Base-by-base conservation (phyloP, 2,113 vertebrate species). In the Pogona vitticeps region DNA sequence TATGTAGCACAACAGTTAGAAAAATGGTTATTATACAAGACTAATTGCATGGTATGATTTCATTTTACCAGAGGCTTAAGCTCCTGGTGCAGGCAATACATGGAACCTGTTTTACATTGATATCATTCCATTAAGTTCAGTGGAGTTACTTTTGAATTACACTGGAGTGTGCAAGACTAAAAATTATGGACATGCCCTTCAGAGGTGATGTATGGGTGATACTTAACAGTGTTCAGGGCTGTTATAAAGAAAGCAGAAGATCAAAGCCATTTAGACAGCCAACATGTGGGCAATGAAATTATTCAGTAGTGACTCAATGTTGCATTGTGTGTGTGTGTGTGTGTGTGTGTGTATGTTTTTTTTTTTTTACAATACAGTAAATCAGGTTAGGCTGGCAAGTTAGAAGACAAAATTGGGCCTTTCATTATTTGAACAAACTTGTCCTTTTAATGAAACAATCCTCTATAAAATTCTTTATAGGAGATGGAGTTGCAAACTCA, bases 351-450 rank as follows among this genome's bases (percentile, higher is more conserved):
- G 46, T 52, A 10, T 52, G 46, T 52, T 5, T 52, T 5, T 52
- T 52, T 5, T 86, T 89, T 93, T 92, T 86, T 87, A 63, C 59
- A 87, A 67, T 76, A 87, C 79, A 91, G 88, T 93, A 86, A 86
- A 93, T 87, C 94, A 93, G 88, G 85, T 91, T 90, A 93, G 89
- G 91, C 87, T 88, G 90, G 86, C 38, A 82, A 92, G 80, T 28
- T 80, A 75, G 88, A 94, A 93, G 92, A 92, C 89, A 92, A 88
- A 83, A 82, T 92, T 93, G 56, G 90, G 72, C 88, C 90, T 92
- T 93, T 91, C 91, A 85, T 93, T 90, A 91, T 95, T 91, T 93
- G 46, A 52, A 10, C 46, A 52, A 52, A 5, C 46, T 52, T 52
- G 46, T 5, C 5, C 46, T 52, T 63, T 21, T 63, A 89, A 94